Evolutionary conservation across 2,113 vertebrate species (phyloP).

Genomic region (Platanista minor): DNA sequence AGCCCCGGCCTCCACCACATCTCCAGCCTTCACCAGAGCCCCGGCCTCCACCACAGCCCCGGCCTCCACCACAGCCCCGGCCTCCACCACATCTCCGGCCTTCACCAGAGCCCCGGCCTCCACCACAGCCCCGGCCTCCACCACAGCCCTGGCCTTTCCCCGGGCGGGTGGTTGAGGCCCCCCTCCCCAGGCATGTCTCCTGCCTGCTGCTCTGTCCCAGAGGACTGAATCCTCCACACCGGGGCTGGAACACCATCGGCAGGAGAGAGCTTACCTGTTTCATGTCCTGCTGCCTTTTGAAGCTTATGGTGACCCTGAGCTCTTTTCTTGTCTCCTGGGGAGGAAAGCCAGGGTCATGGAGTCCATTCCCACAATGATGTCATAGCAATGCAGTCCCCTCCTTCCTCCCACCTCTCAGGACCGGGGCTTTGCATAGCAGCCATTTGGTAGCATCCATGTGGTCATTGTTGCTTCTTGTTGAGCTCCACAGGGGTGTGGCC

Average conservation of each 20-base stretch:
- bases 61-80: too few relatives aligned
- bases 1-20: too few relatives aligned
- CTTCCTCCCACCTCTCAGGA: neutral
- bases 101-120: too few relatives aligned
- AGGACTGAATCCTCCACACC: neutral
- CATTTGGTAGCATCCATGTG: neutral
- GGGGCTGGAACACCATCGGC: neutral
- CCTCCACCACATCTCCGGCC: too few relatives aligned
- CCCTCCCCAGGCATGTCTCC: too few relatives aligned
- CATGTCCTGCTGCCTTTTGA: neutral
- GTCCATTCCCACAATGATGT: neutral
- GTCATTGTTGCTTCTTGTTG: neutral
- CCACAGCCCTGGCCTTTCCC: too few relatives aligned
- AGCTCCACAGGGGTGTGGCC: neutral
- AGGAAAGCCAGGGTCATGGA: neutral
- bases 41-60: too few relatives aligned
- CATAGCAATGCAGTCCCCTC: neutral
- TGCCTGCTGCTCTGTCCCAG: neutral
- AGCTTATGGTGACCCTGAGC: neutral
- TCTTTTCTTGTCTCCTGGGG: neutral
- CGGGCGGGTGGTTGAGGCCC: neutral
- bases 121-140: neutral
- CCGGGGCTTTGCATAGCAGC: neutral
- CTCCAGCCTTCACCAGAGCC: too few relatives aligned
- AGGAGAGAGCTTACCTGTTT: neutral